These are phyloP conservation scores for Drosophila macrospina DNA, from an alignment of 2,888 invertebrate species.

Conservation along the genomic window DNA sequence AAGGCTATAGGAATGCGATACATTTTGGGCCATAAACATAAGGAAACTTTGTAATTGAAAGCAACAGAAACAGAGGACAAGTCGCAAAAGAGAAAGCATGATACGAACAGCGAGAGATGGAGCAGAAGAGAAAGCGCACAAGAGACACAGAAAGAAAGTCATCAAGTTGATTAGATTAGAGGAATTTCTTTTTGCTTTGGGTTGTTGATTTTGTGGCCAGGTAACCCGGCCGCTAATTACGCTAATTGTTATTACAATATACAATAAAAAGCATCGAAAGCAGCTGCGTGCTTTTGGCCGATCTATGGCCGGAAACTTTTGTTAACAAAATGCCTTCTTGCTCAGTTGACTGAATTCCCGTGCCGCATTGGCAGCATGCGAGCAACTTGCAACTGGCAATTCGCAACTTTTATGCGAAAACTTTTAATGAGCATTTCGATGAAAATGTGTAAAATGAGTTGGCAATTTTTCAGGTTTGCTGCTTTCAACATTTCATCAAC, in stretches of 20 bases:
- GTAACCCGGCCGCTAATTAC: slow-evolving; percentile 63
- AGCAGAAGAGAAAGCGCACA: slow-evolving; percentile 27
- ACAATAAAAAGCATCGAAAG: slow-evolving; percentile 20
- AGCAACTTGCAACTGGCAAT: slow-evolving; percentile 22
- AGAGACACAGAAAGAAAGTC: not conserved
- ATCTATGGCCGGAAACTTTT: slow-evolving; percentile 30
- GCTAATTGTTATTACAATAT: slow-evolving; percentile 65
- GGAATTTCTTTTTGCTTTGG: slow-evolving; percentile 40
- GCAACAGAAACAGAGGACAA: slow-evolving; percentile 32
- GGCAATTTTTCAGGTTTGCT: slow-evolving; percentile 13
- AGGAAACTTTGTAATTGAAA: slow-evolving; percentile 71
- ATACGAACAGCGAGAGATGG: too few species aligned
- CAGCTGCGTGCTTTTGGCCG: slow-evolving; percentile 25
- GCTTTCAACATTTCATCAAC: slow-evolving; percentile 22
- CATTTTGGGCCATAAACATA: slow-evolving; percentile 49
- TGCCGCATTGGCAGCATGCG: slow-evolving; percentile 24
- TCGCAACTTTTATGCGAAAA: slow-evolving; percentile 54
- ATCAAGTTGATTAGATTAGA: slow-evolving; percentile 59
- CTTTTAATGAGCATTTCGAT: slow-evolving; percentile 73
- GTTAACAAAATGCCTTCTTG: not conserved
- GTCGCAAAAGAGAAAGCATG: slow-evolving; percentile 6
- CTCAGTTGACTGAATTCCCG: slow-evolving; percentile 24
- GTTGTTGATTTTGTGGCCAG: slow-evolving; percentile 35
- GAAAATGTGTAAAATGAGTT: slow-evolving; percentile 53
- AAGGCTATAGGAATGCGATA: slow-evolving; percentile 48